Evolutionary conservation across 2,113 vertebrate genomes (phyloP).

Genomic region (Mesocricetus auratus): DNA sequence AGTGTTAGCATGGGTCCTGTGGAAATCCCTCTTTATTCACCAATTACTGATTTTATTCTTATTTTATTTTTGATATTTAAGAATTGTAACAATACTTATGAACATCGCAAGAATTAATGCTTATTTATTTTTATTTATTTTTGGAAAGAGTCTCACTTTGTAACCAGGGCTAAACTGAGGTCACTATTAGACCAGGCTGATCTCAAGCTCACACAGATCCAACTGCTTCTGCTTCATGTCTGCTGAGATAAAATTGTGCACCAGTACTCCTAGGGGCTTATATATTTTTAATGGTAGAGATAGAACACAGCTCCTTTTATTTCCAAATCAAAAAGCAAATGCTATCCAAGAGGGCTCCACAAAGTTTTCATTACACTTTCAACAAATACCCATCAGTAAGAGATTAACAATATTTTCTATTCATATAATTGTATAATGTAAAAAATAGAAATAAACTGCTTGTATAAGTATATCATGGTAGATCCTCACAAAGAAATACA

Average conservation of each 20-base stretch:
- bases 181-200: neutral
- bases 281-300: neutral
- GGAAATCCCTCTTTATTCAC: slow-evolving; percentile 2
- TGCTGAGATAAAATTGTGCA: neutral
- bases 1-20: neutral
- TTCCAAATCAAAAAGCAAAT: neutral
- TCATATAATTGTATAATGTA: neutral
- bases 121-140: neutral
- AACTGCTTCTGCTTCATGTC: neutral
- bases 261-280: neutral
- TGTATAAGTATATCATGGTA: no score
- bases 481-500: neutral
- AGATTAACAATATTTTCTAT: neutral
- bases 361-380: neutral
- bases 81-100: slow-evolving; percentile 17
- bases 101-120: neutral
- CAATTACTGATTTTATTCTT: neutral
- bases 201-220: neutral
- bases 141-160: neutral
- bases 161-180: no score
- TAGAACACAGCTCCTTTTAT: neutral
- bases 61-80: slow-evolving; percentile 27
- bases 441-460: neutral
- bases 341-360: neutral
- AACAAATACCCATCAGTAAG: neutral